Base-by-base conservation (phyloP, 2,113 vertebrate species). In the Varanus salvator region DNA sequence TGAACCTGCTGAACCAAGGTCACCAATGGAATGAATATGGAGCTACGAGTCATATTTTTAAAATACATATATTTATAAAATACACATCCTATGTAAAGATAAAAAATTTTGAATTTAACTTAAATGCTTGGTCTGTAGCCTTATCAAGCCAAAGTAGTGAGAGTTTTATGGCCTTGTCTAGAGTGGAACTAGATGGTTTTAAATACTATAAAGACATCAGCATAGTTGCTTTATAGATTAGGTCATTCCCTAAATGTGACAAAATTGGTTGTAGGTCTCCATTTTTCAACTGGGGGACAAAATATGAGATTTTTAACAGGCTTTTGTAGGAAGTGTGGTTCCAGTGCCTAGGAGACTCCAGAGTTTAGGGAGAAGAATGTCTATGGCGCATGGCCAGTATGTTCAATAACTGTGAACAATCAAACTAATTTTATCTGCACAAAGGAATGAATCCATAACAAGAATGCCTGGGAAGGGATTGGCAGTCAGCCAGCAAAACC, bases 351-450 rank as follows among this genome's bases (percentile, higher is more conserved):
- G 34, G 86, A 9, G 75, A 85, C 9, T 72, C 38, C 29, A 52
- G 68, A 52, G 44, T 54, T 64, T 64, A 11, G 31, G 88, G n/a
- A 31, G 31, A n/a, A 85, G 52, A 90, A 44, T 87, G 78, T 87
- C 60, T 89, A 2, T 27, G 54, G 12, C 80, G 44, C 90, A 66
- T 80, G 44, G 86, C 6, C 88, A 7, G 6, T 88, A 72, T 81
- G 76, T 80, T 90, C 88, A 90, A 71, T 90, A 90, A 90, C 83
- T 85, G 66, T 76, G 52, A 17, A 54, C 93, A 89, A 78, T 68
- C 90, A 92, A 91, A 90, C n/a, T 88, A 92, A 21, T 93, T 92
- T 92, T 84, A 80, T 94, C 74, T 80, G 27, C 81, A 88, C 31
- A 89, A 93, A 84, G 54, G 0, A 74, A 89, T 6, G 78, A 92